phyloP scores from a whole-genome alignment of 2,113 vertebrate species.

The Aphyosemion australe region DNA sequence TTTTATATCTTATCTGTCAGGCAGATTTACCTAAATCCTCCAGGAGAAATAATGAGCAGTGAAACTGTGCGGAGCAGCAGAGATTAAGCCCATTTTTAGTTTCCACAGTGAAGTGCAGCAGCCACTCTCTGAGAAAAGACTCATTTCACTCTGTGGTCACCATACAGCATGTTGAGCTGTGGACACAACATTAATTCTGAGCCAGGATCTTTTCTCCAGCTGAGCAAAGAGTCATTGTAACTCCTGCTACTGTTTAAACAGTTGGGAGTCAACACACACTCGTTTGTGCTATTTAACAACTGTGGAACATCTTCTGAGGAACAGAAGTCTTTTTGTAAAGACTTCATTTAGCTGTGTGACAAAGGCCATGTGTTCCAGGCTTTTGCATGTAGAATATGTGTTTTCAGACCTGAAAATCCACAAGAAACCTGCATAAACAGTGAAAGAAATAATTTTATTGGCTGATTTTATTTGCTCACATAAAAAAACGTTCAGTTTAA shows the following conservation, averaged over 20 bases:
- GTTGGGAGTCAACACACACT: slow-evolving; percentile 18
- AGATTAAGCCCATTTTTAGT: slow-evolving; percentile 48
- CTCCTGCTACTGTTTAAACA: slow-evolving; percentile 16
- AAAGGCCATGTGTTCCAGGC: background rate
- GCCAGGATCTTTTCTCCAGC: slow-evolving; percentile 24
- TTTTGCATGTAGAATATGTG: background rate
- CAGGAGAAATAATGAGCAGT: slow-evolving; percentile 18
- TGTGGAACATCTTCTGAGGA: slow-evolving; percentile 5
- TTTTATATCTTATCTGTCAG: slow-evolving; percentile 40
- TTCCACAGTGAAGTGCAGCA: slow-evolving; percentile 21
- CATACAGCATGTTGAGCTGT: slow-evolving; percentile 39
- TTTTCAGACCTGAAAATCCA: background rate
- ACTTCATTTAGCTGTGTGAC: background rate
- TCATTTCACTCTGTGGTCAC: background rate
- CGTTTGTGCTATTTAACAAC: slow-evolving; percentile 7
- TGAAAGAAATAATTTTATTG: no score
- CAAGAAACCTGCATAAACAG: no score
- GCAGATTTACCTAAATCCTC: slow-evolving; percentile 50
- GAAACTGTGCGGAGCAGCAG: slow-evolving; percentile 34
- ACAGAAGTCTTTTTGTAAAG: background rate
- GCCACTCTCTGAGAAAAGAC: slow-evolving; percentile 5
- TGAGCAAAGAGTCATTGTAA: slow-evolving; percentile 39
- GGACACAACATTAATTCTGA: slow-evolving; percentile 27
- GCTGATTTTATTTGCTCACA: no score
- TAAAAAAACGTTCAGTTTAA: no score